phyloP scores from a whole-genome alignment of 1,140 invertebrate genomes.

The Drosophila arizonae region DNA sequence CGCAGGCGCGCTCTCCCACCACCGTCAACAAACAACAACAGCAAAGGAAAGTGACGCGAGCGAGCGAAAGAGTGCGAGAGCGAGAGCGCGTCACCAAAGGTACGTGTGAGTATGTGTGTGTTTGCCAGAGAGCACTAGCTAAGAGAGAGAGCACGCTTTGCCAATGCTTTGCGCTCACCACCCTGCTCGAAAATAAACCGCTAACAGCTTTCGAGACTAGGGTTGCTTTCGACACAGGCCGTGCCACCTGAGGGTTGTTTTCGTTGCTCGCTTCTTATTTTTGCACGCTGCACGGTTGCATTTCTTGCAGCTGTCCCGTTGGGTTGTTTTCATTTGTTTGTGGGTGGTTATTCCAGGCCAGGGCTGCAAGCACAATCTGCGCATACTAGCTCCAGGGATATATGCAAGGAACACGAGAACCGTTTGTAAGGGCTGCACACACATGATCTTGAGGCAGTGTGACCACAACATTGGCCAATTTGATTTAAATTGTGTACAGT shows the following conservation, averaged over 20 bases:
- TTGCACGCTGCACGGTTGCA: conserved; percentile 62
- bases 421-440: conserved; percentile 5
- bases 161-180: conserved; percentile 23
- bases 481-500: conserved; percentile 13
- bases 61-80: conserved; percentile 4
- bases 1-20: conserved; percentile 64
- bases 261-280: conserved; percentile 41
- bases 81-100: background rate
- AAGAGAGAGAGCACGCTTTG: conserved; percentile 15
- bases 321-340: conserved; percentile 16
- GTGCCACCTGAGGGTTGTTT: conserved; percentile 30
- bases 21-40: conserved; percentile 18
- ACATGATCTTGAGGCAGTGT: conserved; percentile 10
- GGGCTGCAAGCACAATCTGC: conserved; percentile 40
- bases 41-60: conserved; percentile 14
- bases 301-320: conserved; percentile 55
- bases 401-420: no score
- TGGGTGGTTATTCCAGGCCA: conserved; percentile 31
- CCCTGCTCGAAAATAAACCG: conserved; percentile 38
- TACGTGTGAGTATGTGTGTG: background rate
- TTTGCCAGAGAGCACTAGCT: conserved; percentile 1
- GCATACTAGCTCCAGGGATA: background rate
- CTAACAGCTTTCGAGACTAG: conserved; percentile 6
- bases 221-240: conserved; percentile 25
- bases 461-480: background rate